A percentile compares a stretch with the other conserved stretches of the same genome.
phyloP scores from a whole-genome alignment of 1,140 invertebrate genomes.

The Stegodyphus dumicola region DNA sequence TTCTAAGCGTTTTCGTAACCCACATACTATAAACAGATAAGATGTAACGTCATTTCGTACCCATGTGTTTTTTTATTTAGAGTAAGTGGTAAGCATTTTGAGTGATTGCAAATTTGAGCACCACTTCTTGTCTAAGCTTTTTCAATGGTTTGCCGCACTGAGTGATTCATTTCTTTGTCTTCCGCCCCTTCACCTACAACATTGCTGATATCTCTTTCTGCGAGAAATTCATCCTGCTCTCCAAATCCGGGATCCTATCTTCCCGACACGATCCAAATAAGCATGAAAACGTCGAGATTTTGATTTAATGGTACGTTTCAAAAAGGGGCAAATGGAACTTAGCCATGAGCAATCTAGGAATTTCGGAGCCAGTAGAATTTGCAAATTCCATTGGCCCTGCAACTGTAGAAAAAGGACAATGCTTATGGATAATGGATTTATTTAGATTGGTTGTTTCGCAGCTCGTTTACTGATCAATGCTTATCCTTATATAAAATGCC shows the following conservation, averaged over 20 bases:
- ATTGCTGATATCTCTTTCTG: too few species aligned
- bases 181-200: background rate
- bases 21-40: background rate
- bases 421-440: too few species aligned
- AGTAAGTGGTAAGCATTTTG: too few species aligned
- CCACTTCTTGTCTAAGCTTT: background rate
- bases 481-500: too few species aligned
- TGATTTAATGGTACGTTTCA: constrained; percentile 53
- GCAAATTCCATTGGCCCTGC: background rate
- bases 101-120: too few species aligned
- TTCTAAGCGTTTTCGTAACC: constrained; percentile 6
- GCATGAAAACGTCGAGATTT: constrained; percentile 29
- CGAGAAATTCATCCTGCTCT: background rate
- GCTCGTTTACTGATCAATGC: too few species aligned
- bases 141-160: constrained; percentile 21
- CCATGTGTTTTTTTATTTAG: too few species aligned
- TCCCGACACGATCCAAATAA: constrained; percentile 8
- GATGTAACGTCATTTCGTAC: too few species aligned
- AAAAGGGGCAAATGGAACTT: constrained; percentile 12
- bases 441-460: too few species aligned
- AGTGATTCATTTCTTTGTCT: constrained; percentile 22
- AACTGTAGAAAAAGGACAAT: background rate
- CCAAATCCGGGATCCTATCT: background rate
- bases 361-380: constrained; percentile 22
- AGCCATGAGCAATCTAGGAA: constrained; percentile 29